Conservation (phyloP, 2,888 invertebrate genomes). For the Plagodis dolabraria region DNA sequence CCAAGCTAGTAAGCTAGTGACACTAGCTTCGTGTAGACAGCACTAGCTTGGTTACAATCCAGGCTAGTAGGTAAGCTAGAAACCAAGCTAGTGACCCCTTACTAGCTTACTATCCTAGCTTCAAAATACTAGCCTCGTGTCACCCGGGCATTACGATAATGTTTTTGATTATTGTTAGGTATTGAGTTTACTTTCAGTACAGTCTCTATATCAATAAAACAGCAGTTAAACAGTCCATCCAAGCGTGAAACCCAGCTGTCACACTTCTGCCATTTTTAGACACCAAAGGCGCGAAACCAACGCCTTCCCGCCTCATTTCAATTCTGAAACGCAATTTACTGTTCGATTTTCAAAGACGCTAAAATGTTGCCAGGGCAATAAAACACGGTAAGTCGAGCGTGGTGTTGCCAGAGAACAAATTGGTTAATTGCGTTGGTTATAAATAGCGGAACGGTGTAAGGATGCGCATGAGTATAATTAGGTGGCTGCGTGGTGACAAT, state of each 20-base stretch:
- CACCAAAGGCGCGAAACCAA: constrained; percentile 61
- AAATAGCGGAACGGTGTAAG: constrained; percentile 34
- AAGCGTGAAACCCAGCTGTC: constrained; percentile 21
- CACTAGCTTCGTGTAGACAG: too few relatives aligned
- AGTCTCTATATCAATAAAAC: constrained; percentile 9
- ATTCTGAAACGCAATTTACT: constrained; percentile 72
- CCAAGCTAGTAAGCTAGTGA: too few relatives aligned
- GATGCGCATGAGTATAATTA: constrained; percentile 35
- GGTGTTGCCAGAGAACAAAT: constrained; percentile 74
- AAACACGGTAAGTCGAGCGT: constrained; percentile 63
- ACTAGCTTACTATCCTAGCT: too few relatives aligned
- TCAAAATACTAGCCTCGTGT: too few relatives aligned
- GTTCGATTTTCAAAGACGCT: constrained; percentile 75
- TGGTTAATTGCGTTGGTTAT: constrained; percentile 71
- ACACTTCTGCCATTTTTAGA: constrained; percentile 61
- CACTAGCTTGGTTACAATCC: too few relatives aligned
- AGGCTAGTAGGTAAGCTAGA: too few relatives aligned
- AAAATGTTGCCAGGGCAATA: constrained; percentile 78
- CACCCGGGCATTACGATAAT: too few relatives aligned
- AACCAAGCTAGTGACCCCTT: too few relatives aligned
- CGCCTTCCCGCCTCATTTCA: constrained; percentile 72
- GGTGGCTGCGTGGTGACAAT: constrained; percentile 33
- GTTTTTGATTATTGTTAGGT: too few relatives aligned
- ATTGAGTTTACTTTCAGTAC: too few relatives aligned
- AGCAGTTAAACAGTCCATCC: constrained; percentile 11